These are phyloP conservation scores for Fulmarus glacialis DNA, from an alignment of 2,113 vertebrate species.

Conservation along the genomic window DNA sequence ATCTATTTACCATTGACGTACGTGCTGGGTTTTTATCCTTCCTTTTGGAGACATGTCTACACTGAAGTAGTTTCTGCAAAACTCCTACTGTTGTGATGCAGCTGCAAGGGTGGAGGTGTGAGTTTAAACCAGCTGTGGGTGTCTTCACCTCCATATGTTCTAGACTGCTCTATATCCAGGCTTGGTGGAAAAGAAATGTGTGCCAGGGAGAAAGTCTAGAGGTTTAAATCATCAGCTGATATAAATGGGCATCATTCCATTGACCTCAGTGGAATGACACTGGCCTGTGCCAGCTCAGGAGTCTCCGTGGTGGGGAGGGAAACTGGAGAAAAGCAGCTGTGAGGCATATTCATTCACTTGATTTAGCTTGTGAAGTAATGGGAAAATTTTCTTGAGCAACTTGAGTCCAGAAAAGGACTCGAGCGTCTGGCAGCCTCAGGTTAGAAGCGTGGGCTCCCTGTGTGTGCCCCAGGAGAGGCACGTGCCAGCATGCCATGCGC, in stretches of 20 bases:
- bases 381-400: not conserved
- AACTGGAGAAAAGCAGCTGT: not conserved
- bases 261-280: not conserved
- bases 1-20: not conserved
- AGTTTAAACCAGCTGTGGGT: not conserved
- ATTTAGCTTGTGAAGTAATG: not conserved
- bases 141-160: not conserved
- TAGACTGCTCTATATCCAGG: not conserved
- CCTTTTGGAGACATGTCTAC: not conserved
- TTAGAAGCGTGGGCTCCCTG: accelerated
- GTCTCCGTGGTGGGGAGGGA: not conserved
- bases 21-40: not conserved
- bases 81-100: not conserved
- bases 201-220: not conserved
- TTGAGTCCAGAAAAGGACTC: not conserved
- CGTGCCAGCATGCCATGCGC: accelerated
- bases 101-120: not conserved
- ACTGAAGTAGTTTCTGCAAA: not conserved
- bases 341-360: not conserved
- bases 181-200: not conserved
- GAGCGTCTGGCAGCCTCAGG: accelerated
- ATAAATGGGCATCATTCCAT: not conserved
- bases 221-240: not conserved
- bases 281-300: not conserved
- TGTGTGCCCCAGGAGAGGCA: not conserved